Conservation (phyloP, 2,113 vertebrate species). For the Lophotis ruficrista region DNA sequence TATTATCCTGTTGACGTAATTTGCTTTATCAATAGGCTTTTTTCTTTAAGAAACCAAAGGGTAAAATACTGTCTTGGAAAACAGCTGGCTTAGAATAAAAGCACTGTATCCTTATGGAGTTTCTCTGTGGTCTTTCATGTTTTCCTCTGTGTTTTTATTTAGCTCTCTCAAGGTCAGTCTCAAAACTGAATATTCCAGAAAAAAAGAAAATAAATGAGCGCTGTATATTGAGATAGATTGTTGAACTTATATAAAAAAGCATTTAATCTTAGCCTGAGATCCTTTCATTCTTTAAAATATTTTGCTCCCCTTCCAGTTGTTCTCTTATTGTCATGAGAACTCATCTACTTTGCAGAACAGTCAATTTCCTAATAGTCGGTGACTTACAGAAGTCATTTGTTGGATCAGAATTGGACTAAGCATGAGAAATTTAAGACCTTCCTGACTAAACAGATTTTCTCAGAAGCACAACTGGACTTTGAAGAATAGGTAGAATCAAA, state of each 20-base stretch:
- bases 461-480: background rate
- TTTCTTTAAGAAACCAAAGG: background rate
- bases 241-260: background rate
- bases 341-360: background rate
- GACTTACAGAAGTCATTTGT: background rate
- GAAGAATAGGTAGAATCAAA: background rate
- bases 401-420: background rate
- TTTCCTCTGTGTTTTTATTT: background rate
- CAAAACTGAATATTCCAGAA: background rate
- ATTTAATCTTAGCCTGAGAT: background rate
- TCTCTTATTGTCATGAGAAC: background rate
- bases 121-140: conserved; percentile 29
- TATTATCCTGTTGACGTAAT: background rate
- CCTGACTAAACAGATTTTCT: background rate
- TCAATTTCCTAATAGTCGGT: background rate
- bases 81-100: background rate
- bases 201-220: background rate
- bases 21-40: background rate
- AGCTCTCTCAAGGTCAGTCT: conserved; percentile 7
- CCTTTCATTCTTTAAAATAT: background rate
- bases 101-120: background rate
- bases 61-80: background rate
- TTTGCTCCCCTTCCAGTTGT: background rate
- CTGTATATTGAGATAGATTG: background rate
- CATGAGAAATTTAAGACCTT: background rate